Conservation (phyloP, 2,797 vertebrate species). For the Pangasius krempfi region DNA sequence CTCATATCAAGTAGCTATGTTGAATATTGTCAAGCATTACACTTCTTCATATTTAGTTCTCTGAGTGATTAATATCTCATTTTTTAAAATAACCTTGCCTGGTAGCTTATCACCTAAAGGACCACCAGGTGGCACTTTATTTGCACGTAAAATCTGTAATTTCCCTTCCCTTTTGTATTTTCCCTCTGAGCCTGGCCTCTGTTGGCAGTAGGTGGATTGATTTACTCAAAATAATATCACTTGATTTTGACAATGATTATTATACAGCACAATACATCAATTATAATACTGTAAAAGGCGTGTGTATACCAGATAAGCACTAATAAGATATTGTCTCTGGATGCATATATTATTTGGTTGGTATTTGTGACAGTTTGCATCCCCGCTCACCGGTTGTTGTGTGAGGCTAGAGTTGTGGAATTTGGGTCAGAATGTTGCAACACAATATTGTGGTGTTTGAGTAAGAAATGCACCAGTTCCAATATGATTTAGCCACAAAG, state of each 20-base stretch:
- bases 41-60: neutral
- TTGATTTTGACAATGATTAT: neutral
- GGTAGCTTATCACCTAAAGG: neutral
- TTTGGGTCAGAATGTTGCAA: neutral
- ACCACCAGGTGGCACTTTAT: slow-evolving; percentile 49
- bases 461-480: neutral
- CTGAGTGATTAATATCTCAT: neutral
- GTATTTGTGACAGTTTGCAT: neutral
- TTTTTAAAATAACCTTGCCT: neutral
- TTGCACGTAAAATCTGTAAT: slow-evolving; percentile 20
- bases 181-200: neutral
- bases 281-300: neutral
- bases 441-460: neutral
- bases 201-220: neutral
- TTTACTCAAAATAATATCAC: neutral
- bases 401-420: neutral
- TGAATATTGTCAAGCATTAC: neutral
- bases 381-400: neutral
- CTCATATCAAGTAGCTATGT: neutral
- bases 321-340: neutral
- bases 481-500: neutral
- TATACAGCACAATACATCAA: neutral
- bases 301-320: neutral
- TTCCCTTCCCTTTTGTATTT: neutral
- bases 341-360: neutral